Conservation (phyloP, 2,888 invertebrate species). For the Agrenia bidenticulata region DNA sequence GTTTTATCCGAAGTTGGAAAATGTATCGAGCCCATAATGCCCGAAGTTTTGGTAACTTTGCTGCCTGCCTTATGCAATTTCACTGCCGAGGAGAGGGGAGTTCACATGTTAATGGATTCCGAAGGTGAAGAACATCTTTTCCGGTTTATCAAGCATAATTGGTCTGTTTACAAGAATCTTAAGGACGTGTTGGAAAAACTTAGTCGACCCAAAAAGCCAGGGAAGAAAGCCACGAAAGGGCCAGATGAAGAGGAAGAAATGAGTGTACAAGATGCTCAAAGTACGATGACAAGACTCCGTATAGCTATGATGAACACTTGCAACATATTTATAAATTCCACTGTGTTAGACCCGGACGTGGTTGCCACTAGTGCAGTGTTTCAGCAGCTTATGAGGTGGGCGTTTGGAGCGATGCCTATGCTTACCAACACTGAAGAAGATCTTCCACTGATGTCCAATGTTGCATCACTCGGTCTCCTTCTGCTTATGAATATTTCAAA, state of each 20-base stretch:
- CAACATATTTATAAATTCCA: constrained; percentile 88
- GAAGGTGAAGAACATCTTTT: constrained; percentile 77
- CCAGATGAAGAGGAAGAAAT: constrained; percentile 72
- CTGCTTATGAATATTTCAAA: constrained; percentile 79
- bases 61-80: constrained; percentile 87
- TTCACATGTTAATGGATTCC: constrained; percentile 47
- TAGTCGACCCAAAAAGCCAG: constrained; percentile 47
- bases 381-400: constrained; percentile 67
- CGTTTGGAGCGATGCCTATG: constrained; percentile 46
- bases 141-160: constrained; percentile 78
- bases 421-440: constrained; percentile 63
- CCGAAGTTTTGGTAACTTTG: constrained; percentile 75
- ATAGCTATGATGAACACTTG: constrained; percentile 84
- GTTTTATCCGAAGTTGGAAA: constrained; percentile 51
- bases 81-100: constrained; percentile 78
- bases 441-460: constrained; percentile 79
- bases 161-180: constrained; percentile 81
- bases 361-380: constrained; percentile 78
- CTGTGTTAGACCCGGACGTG: constrained; percentile 80
- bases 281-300: constrained; percentile 76
- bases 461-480: constrained; percentile 78
- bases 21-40: constrained; percentile 49
- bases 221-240: constrained; percentile 41
- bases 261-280: constrained; percentile 71
- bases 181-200: constrained; percentile 61